Evolutionary conservation across 2,113 vertebrate genomes (phyloP).

Genomic region (Emydocephalus ijimae): DNA sequence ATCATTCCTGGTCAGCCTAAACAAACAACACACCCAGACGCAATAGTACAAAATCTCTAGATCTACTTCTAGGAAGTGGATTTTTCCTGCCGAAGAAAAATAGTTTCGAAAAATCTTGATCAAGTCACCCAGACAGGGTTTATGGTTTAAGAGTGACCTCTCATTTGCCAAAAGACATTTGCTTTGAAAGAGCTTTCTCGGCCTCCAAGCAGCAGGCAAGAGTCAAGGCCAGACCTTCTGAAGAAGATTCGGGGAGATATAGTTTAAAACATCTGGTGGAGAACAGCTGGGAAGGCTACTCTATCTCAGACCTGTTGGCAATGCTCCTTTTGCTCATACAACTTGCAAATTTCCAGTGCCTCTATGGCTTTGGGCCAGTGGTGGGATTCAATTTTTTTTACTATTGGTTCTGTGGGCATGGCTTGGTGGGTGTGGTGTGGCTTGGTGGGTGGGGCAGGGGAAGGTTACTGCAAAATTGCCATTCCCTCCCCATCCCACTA

Average conservation of each 20-base stretch:
- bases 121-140: background rate
- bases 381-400: no score
- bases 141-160: background rate
- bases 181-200: background rate
- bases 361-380: background rate
- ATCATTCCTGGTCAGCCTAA: background rate
- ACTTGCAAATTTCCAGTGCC: background rate
- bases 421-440: no score
- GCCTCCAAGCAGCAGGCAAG: background rate
- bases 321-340: background rate
- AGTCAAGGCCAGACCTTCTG: background rate
- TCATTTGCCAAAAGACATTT: background rate
- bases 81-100: background rate
- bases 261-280: background rate
- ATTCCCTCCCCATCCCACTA: no score
- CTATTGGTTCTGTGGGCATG: no score
- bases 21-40: background rate
- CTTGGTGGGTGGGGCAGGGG: no score
- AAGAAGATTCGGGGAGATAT: background rate
- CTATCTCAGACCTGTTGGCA: background rate
- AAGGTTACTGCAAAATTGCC: no score
- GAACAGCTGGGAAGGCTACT: background rate
- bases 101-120: background rate
- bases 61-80: background rate
- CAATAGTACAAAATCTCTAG: background rate